Evolutionary conservation across 2,113 vertebrate genomes (phyloP), one percentile per base, ranked within the genome.

Genomic region (Channa maculata): DNA sequence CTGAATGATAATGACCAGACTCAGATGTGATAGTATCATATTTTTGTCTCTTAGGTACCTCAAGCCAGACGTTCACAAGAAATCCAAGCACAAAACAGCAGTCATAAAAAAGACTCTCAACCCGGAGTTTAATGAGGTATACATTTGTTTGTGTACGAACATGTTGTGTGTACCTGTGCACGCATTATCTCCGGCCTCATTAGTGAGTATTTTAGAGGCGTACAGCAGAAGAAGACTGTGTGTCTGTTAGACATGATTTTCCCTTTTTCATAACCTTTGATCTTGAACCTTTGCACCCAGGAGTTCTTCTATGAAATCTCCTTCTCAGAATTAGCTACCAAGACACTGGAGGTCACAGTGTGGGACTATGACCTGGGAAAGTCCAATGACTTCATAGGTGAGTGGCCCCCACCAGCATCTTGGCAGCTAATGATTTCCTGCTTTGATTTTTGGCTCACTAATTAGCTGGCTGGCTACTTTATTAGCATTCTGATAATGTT

Each of bases 21-120:
- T 62, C 41, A 10, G 46, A 33, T 37, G 48, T 11, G 34, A 54
- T 1, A 5, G 4, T 44, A 12, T 71, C 24, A 54, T 41, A 4
- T 71, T 50, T 39, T 11, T 82, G 36, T 80, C 49, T 83, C 55
- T 79, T 86, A 97, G 96, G 88, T 97, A 97, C 84, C 92, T 97
- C 86, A 96, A 96, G 78, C 96, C 96, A 5, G 96, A 97, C 0
- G 89, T 95, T 77, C 95, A 96, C 72, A 97, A 97, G 87, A 97
- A 96, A 86, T 96, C 96, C 49, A 97, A 97, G 90, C 96, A 97
- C 85, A 97, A 97, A 93, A 97, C 96, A 0, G 92, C 93, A 0
- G 96, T 96, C 53, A 96, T 96, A 77, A 96, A 96, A 92, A 97
- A 97, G 90, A 97, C 96, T 0, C 93, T 97, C 39, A 97, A 97